Percentiles rank a stretch among this genome's conserved stretches.
Evolutionary conservation across 1,140 invertebrate genomes (phyloP).

Genomic region (Stegodyphus mimosarum): DNA sequence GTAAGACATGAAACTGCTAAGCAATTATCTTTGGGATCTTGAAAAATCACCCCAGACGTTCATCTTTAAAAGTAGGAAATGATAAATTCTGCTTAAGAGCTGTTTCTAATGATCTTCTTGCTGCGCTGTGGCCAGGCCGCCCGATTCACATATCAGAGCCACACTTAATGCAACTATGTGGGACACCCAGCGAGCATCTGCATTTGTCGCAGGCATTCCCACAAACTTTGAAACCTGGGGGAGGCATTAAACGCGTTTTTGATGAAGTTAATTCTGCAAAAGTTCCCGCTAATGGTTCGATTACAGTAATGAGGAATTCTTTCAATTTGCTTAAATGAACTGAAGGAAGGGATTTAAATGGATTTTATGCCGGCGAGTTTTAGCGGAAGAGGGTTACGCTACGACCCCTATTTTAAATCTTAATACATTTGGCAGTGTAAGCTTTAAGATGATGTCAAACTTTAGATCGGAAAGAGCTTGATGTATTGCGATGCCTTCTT

Average conservation of each 20-base stretch:
- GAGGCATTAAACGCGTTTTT: constrained; percentile 42
- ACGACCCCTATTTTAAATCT: neutral
- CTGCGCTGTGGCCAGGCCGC: neutral
- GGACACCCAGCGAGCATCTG: constrained; percentile 39
- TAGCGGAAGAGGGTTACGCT: neutral
- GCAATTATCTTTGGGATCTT: too few species aligned
- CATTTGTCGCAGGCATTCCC: constrained; percentile 44
- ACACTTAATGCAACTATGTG: constrained; percentile 17
- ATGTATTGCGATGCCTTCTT: too few species aligned
- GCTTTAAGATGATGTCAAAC: too few species aligned
- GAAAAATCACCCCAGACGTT: constrained; percentile 11
- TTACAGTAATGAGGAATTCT: constrained; percentile 60
- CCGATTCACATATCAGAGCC: neutral
- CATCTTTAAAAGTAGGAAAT: constrained; percentile 51
- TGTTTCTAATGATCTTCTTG: constrained; percentile 18
- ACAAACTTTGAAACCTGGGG: constrained; percentile 41
- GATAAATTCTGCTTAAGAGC: constrained; percentile 37
- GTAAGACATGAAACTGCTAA: too few species aligned
- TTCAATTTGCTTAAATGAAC: constrained; percentile 60
- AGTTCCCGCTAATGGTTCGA: constrained; percentile 56
- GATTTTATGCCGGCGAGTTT: constrained; percentile 26
- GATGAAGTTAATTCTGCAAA: constrained; percentile 58
- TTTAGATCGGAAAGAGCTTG: too few species aligned
- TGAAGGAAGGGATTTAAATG: constrained; percentile 47
- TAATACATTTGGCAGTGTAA: neutral